phyloP scores from a whole-genome alignment of 2,797 vertebrate genomes.

The Hyperoplus immaculatus region DNA sequence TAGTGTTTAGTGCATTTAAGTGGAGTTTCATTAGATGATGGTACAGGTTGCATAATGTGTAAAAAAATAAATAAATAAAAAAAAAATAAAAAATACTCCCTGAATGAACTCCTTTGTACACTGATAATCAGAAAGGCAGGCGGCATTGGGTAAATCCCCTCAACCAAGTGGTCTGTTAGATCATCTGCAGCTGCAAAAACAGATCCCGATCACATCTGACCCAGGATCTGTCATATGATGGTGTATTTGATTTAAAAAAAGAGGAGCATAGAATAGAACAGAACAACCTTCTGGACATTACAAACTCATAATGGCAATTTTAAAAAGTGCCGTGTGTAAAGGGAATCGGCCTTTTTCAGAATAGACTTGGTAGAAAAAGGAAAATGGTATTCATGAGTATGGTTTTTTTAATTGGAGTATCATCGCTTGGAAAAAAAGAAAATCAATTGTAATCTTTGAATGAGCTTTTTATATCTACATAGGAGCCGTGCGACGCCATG shows the following conservation, averaged over 20 bases:
- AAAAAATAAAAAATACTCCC: background rate
- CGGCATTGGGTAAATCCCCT: slow-evolving; percentile 2
- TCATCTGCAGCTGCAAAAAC: slow-evolving; percentile 24
- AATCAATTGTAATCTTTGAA: too few species aligned
- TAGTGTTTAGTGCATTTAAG: too few species aligned
- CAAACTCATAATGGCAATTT: background rate
- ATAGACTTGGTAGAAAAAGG: too few species aligned
- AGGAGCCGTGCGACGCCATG: too few species aligned
- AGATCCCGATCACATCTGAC: slow-evolving; percentile 34
- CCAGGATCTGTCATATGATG: slow-evolving; percentile 45
- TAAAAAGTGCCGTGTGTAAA: too few species aligned
- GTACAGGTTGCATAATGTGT: background rate
- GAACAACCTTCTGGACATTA: slow-evolving; percentile 43
- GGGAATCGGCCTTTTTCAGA: too few species aligned
- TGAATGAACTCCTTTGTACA: slow-evolving; percentile 22
- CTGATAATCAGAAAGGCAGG: slow-evolving; percentile 4
- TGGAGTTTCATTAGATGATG: too few species aligned
- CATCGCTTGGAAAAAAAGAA: too few species aligned
- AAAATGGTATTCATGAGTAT: too few species aligned
- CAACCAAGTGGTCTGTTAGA: slow-evolving; percentile 17
- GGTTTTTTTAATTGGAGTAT: too few species aligned
- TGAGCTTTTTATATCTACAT: too few species aligned
- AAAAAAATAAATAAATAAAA: too few species aligned
- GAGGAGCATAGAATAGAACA: slow-evolving; percentile 35
- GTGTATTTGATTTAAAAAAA: slow-evolving; percentile 36